Evolutionary conservation across 2,797 vertebrate species (phyloP).

Genomic region (Rhinatrema bivittatum): DNA sequence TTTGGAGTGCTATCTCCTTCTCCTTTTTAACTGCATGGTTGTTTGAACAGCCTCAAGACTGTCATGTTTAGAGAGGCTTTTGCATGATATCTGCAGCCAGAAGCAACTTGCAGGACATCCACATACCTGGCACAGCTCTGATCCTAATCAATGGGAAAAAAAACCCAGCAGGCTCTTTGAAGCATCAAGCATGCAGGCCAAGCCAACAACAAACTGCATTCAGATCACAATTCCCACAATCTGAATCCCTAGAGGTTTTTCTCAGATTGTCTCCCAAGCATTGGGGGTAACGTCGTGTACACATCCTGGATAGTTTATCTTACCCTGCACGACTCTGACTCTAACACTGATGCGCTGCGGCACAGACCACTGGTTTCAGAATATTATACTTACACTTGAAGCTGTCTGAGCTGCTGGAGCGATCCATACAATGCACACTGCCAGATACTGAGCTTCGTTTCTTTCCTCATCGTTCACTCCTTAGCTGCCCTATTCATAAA

Average conservation of each 20-base stretch:
- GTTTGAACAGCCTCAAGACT: no score
- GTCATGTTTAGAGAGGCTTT: no score
- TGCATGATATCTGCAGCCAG: background rate
- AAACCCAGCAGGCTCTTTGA: no score
- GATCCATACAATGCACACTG: conserved; percentile 37
- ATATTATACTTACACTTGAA: conserved; percentile 36
- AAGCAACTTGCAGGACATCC: background rate
- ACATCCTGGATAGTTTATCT: conserved; percentile 44
- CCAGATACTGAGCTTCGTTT: conserved; percentile 31
- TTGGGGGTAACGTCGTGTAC: conserved; percentile 24
- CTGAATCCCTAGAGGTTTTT: conserved; percentile 37
- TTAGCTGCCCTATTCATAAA: no score
- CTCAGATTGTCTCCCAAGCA: conserved; percentile 29
- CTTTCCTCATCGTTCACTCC: no score
- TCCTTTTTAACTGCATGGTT: no score
- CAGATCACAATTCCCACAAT: conserved; percentile 30
- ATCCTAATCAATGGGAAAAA: conserved; percentile 9
- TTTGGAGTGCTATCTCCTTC: no score
- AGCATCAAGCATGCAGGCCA: background rate
- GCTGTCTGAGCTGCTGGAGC: conserved; percentile 26
- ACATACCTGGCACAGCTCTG: conserved; percentile 20
- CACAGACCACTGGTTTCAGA: conserved; percentile 30
- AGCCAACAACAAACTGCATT: conserved; percentile 6
- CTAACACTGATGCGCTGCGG: conserved; percentile 42
- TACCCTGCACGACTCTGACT: no score